A percentile compares a stretch with the other conserved stretches of the same genome.
These are phyloP conservation scores for Epizoanthus fatuus DNA, from an alignment of 92 coral and sea anemone species.

Conservation along the genomic window DNA sequence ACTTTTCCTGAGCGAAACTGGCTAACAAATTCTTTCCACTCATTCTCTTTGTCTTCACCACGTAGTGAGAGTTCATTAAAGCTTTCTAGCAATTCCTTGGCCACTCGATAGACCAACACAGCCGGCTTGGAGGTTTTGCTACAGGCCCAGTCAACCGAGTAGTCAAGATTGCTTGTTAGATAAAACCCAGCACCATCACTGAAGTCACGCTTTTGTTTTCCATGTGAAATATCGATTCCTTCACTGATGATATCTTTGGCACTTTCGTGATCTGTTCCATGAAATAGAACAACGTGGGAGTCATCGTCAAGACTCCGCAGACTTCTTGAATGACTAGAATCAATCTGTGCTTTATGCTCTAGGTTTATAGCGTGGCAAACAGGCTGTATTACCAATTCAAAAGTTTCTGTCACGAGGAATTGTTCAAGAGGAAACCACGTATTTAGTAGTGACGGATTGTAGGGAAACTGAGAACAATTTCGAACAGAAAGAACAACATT, in stretches of 20 bases:
- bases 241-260: slow-evolving; percentile 49
- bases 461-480: slow-evolving; percentile 19
- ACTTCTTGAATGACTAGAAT: no score
- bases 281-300: slow-evolving; percentile 35
- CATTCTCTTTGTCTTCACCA: slow-evolving; percentile 15
- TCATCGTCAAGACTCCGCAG: not conserved
- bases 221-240: slow-evolving; percentile 47
- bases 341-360: not conserved
- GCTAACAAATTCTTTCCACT: slow-evolving; percentile 66
- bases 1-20: slow-evolving; percentile 62
- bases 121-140: slow-evolving; percentile 64
- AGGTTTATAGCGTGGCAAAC: slow-evolving; percentile 33
- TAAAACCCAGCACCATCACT: slow-evolving; percentile 70
- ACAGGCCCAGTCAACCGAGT: slow-evolving; percentile 57
- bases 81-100: slow-evolving; percentile 9
- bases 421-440: slow-evolving; percentile 21
- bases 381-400: not conserved
- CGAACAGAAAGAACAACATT: slow-evolving; percentile 24
- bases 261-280: slow-evolving; percentile 75
- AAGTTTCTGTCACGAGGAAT: not conserved
- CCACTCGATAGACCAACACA: slow-evolving; percentile 48
- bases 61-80: slow-evolving; percentile 26
- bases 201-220: slow-evolving; percentile 60
- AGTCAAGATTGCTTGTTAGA: slow-evolving; percentile 14
- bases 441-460: slow-evolving; percentile 13